Base-by-base conservation (phyloP, 2,888 invertebrate genomes). In the Hoplodrina ambigua region DNA sequence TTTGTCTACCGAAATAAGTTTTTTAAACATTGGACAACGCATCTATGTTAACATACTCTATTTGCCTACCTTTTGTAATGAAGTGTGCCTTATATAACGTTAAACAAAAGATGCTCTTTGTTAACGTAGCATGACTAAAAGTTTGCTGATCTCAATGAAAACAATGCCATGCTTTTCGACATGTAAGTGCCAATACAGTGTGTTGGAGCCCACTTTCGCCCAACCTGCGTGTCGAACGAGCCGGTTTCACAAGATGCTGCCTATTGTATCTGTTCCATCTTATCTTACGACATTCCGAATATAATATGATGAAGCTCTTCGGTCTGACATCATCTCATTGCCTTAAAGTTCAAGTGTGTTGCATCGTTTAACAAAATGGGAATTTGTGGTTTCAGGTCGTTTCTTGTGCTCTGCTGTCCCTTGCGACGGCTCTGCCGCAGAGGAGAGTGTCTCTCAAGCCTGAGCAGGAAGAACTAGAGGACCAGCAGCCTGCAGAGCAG, bases 261-360 rank as follows among this genome's bases (percentile, higher is more conserved):
- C 93, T 91, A 95, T 96, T 95, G 95, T 95, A 94, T 92, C 92
- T 89, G 91, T 91, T 91, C 89, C 93, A 93, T 92, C 93, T 94
- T 91, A 91, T 89, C 93, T 95, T 95, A 87, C 94, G 90, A 92
- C 92, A 95, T 89, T 85, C 83, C 89, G 93, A 92, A 94, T 95
- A 94, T 94, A 92, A 94, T 95, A 94, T 94, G 93, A 95, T 94
- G 94, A 94, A 94, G 90, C 90, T 94, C 91, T 88, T 94, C 89
- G 88, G 87, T 89, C 89, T 93, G 93, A 92, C 92, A 90, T 93
- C 92, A 94, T 91, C 81, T 85, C 75, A 83, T 87, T 89, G 82
- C 62, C 57, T 57, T 76, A 72, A 78, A 74, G 61, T 72, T 78
- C 66, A 60, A 72, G 60, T 55, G 30, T 67, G 55, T 62, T 49